A percentile compares a stretch with the other conserved stretches of the same genome.
Conservation (phyloP, 2,888 invertebrate genomes). For the Lycaena phlaeas region DNA sequence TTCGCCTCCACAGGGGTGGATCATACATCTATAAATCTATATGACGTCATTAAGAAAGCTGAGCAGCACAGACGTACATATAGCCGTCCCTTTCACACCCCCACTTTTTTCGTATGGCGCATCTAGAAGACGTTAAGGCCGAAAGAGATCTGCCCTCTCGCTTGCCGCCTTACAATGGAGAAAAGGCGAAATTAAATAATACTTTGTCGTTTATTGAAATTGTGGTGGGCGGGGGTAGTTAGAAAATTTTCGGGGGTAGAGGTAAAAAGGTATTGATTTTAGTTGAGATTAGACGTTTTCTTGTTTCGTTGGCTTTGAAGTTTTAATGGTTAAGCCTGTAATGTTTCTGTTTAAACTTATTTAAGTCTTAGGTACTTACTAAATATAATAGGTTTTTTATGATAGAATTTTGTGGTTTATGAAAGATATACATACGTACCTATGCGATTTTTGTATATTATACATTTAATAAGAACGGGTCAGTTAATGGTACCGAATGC, state of each 20-base stretch:
- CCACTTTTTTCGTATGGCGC: slow-evolving; percentile 26
- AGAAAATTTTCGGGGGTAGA: slow-evolving; percentile 58
- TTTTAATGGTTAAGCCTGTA: neutral
- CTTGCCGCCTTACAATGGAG: slow-evolving; percentile 65
- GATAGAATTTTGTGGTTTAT: no score
- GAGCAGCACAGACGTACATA: slow-evolving; percentile 54
- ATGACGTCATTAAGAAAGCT: slow-evolving; percentile 69
- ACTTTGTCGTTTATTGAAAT: slow-evolving; percentile 70
- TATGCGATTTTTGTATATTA: no score
- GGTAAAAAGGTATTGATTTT: slow-evolving; percentile 71
- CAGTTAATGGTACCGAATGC: no score
- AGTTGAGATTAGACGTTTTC: slow-evolving; percentile 49
- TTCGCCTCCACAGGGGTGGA: slow-evolving; percentile 37
- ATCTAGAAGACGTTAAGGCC: slow-evolving; percentile 15
- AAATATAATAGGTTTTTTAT: no score
- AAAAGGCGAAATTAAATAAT: slow-evolving; percentile 68
- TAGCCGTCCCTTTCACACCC: slow-evolving; percentile 42
- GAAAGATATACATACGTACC: no score
- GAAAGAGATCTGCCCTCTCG: slow-evolving; percentile 30
- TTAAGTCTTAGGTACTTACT: no score
- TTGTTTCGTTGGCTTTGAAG: slow-evolving; percentile 19
- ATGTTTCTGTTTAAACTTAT: no score
- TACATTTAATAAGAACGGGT: no score
- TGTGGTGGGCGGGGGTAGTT: slow-evolving; percentile 39
- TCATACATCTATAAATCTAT: slow-evolving; percentile 66